Conservation (phyloP, 1,140 invertebrate genomes). For the Diorhabda sublineata region DNA sequence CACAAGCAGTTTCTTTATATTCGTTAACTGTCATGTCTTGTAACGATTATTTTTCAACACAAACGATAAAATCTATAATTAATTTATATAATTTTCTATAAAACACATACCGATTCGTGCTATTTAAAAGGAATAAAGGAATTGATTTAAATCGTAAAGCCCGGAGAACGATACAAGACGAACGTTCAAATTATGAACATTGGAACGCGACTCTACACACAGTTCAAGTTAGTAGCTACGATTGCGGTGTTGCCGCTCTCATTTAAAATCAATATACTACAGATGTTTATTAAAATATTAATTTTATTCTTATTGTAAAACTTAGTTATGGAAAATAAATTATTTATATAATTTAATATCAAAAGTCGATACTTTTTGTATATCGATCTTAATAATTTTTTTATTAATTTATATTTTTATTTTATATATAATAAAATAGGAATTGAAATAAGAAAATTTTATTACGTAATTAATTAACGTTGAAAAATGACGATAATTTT, state of each 20-base stretch:
- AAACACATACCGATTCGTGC: background rate
- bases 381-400: too few species aligned
- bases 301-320: too few species aligned
- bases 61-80: background rate
- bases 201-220: background rate
- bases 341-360: too few species aligned
- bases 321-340: too few species aligned
- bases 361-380: too few species aligned
- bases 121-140: background rate
- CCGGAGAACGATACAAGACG: background rate
- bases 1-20: conserved; percentile 44
- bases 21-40: conserved; percentile 45
- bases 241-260: conserved; percentile 1
- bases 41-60: background rate
- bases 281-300: too few species aligned
- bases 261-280: too few species aligned
- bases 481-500: too few species aligned
- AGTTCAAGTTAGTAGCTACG: conserved; percentile 3
- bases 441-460: too few species aligned
- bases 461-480: too few species aligned
- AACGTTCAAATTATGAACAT: background rate
- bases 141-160: background rate
- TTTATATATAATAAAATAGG: too few species aligned
- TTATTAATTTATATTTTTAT: too few species aligned
- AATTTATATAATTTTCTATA: background rate